phyloP scores from a whole-genome alignment of 1,140 invertebrate genomes.

The Drosophila trapezifrons region DNA sequence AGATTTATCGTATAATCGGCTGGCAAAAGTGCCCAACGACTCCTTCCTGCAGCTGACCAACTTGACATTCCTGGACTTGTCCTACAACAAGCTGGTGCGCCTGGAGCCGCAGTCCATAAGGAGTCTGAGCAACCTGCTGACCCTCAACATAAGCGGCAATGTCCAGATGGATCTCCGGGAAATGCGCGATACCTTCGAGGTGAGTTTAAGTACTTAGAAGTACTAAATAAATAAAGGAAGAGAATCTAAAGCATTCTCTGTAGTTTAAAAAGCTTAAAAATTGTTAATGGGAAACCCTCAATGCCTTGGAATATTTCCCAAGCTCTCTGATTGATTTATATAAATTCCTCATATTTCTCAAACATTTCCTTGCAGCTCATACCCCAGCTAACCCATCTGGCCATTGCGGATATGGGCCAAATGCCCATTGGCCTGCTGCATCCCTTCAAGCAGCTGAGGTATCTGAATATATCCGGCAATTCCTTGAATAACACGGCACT shows the following conservation, averaged over 20 bases:
- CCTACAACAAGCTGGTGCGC: conserved; percentile 89
- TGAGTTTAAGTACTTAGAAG: conserved; percentile 39
- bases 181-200: conserved; percentile 84
- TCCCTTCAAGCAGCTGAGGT: conserved; percentile 85
- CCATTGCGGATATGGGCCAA: conserved; percentile 85
- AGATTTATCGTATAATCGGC: conserved; percentile 88
- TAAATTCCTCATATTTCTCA: background rate
- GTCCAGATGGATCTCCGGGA: conserved; percentile 77
- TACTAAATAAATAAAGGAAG: too few relatives aligned
- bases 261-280: too few relatives aligned
- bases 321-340: background rate
- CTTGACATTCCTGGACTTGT: conserved; percentile 88
- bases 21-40: conserved; percentile 89
- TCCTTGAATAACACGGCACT: conserved; percentile 84
- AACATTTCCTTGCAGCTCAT: conserved; percentile 81
- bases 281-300: too few relatives aligned
- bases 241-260: background rate
- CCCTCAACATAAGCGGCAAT: conserved; percentile 89
- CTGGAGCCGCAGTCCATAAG: conserved; percentile 87
- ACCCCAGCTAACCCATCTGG: conserved; percentile 85
- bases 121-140: conserved; percentile 77
- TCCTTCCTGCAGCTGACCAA: conserved; percentile 89
- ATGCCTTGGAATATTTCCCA: too few relatives aligned
- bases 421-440: conserved; percentile 85
- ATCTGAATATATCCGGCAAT: conserved; percentile 86